Evolutionary conservation across 2,797 vertebrate species (phyloP), one percentile per base, ranked within the genome.

Genomic region (Pangasius djambal): DNA sequence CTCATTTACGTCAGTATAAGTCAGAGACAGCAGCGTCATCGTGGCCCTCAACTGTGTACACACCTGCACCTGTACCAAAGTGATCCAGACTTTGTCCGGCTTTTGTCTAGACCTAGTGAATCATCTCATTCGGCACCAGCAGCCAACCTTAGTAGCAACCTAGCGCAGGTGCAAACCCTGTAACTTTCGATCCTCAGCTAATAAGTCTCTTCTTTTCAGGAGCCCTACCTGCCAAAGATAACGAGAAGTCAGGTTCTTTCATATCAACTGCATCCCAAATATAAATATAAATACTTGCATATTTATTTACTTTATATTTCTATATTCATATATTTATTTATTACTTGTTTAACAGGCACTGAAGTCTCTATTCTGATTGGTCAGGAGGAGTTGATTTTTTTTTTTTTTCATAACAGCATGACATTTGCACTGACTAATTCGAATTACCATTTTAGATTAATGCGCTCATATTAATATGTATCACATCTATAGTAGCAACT

Each of bases 41-140:
- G 40, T 25, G 63, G 88, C 28, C 55, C 31, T 74, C 65, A 34
- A 65, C 85, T 52, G 59, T 83, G 77, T 84, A 79, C 78, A 84
- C 87, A 89, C 72, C 90, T 89, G 90, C 91, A 88, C 82, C 90
- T 89, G 89, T 34, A 63, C 78, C 34, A 79, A 85, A 86, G 72
- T 70, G 72, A 81, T 78, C 88, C 22, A 52, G 72, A 63, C 85
- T 77, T 31, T 34, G 85, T 82, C 82, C 1, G 18, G 63, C 52
- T 75, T 86, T 65, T 69, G 87, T 88, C 83, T 88, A 90, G 89
- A 89, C 89, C 16, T 81, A 61, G 59, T 48, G 57, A 63, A 78
- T 84, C 69, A 40, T 31, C 40, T 44, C 31, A 67, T 79, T 83
- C 34, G 2, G 69, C 70, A 31, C 77, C 59, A 40, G 31, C 25